These are phyloP conservation scores for Corythornis cristatus DNA, from an alignment of 2,113 vertebrate species.

Conservation along the genomic window DNA sequence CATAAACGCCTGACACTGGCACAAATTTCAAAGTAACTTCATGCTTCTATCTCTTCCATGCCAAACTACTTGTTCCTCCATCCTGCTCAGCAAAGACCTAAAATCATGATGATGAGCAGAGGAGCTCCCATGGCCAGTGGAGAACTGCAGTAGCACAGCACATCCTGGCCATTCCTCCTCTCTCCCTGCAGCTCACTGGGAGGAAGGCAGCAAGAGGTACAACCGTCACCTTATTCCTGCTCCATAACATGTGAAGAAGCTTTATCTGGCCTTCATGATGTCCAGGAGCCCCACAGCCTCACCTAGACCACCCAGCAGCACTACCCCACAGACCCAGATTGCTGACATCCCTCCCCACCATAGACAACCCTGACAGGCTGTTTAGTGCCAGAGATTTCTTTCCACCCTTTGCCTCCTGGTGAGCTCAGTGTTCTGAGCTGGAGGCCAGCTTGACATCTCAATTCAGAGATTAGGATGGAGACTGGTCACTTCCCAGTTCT, in stretches of 20 bases:
- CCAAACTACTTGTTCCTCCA: not conserved
- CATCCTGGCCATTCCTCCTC: not conserved
- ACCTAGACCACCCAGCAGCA: not conserved
- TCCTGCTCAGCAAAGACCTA: accelerated
- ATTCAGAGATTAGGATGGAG: conserved; percentile 32
- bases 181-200: accelerated
- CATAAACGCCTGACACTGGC: accelerated
- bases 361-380: not conserved
- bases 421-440: not conserved
- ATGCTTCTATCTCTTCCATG: not conserved
- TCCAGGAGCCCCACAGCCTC: not conserved
- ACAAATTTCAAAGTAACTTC: accelerated
- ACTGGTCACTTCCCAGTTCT: conserved; percentile 51
- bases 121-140: accelerated
- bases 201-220: not conserved
- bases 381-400: not conserved
- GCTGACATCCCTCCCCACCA: not conserved
- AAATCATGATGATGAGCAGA: not conserved
- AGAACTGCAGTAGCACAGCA: not conserved
- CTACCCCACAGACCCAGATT: not conserved
- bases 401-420: not conserved
- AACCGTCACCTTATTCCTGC: not conserved
- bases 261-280: not conserved
- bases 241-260: not conserved
- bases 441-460: conserved; percentile 39